Base-by-base conservation (phyloP, 1,140 invertebrate species). In the Hirudo medicinalis region DNA sequence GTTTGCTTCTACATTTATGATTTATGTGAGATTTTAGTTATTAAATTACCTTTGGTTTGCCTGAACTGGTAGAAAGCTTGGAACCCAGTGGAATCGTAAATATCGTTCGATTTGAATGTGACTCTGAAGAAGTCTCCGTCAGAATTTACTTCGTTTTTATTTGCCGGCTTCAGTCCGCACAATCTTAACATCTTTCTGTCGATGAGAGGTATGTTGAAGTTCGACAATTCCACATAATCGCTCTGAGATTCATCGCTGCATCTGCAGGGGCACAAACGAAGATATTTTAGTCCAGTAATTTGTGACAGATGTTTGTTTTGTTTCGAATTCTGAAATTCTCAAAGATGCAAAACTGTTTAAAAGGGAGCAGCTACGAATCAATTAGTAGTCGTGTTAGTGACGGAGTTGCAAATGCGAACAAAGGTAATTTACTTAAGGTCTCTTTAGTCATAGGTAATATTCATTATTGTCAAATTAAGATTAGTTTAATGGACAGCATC, bases 151-250 rank as follows among this genome's bases (percentile, higher is more conserved):
- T 70, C 29, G 43, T 22, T 43, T 49, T 70, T 70, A 20, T 49
- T 25, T 49, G 22, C 36, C 1, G 29, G n/a, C 11, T 36, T 40
- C 6, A 20, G n/a, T 54, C 92, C 92, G 78, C 92, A 95, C 77
- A 90, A 88, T 77, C 89, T 85, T 19, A 86, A 85, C 78, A 89
- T 91, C 79, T 91, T 91, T 76, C 89, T 85, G 82, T 94, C 92
- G 5, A 29, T 32, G 19, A 71, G 27, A 5, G 49, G 49, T 22
- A 70, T 70, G 53, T 85, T 83, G 77, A 88, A 92, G 82, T 94
- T 94, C 22, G 90, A 92, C 80, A 94, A 93, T 80, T 94, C 91
- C 55, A 94, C 88, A 79, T 89, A 94, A 80, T 94, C 91, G 76
- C 91, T 92, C 3, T 90, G 89, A n/a, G 90, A 89, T 63, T 87